These are phyloP conservation scores for Delphinus delphis DNA, from an alignment of 2,113 vertebrate species.

Conservation along the genomic window DNA sequence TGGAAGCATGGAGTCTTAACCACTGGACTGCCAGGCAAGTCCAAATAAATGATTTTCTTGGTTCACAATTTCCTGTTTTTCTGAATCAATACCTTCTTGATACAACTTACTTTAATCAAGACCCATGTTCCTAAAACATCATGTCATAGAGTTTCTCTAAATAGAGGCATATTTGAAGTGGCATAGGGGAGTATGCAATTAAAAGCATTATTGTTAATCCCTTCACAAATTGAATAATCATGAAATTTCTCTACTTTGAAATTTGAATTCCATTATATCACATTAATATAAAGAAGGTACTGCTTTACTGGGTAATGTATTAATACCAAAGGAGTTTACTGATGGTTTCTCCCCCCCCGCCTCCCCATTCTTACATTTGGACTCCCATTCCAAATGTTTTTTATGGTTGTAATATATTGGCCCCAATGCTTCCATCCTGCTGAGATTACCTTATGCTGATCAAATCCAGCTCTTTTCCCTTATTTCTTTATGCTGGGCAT, in stretches of 20 bases:
- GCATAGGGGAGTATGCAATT: background rate
- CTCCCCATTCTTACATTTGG: background rate
- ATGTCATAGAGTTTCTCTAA: background rate
- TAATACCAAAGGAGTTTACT: background rate
- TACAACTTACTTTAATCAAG: background rate
- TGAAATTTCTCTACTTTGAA: constrained; percentile 1
- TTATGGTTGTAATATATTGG: constrained; percentile 1
- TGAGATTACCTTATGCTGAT: background rate
- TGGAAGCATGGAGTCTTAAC: too few species aligned
- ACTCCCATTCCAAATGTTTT: background rate
- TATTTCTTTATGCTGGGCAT: background rate
- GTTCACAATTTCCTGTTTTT: background rate
- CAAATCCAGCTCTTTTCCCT: background rate
- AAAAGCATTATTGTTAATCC: background rate
- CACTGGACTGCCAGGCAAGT: too few species aligned
- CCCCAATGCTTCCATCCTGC: too few species aligned
- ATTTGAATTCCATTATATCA: background rate
- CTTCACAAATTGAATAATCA: constrained; percentile 30
- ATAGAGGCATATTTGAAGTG: constrained; percentile 1
- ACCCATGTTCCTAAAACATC: background rate
- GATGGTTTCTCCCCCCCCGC: background rate
- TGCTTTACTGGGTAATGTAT: background rate
- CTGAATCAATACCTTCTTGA: background rate
- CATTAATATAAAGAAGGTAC: background rate
- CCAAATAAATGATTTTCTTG: background rate